These are phyloP conservation scores for Patella depressa DNA, from an alignment of 2,888 invertebrate species.

Conservation along the genomic window DNA sequence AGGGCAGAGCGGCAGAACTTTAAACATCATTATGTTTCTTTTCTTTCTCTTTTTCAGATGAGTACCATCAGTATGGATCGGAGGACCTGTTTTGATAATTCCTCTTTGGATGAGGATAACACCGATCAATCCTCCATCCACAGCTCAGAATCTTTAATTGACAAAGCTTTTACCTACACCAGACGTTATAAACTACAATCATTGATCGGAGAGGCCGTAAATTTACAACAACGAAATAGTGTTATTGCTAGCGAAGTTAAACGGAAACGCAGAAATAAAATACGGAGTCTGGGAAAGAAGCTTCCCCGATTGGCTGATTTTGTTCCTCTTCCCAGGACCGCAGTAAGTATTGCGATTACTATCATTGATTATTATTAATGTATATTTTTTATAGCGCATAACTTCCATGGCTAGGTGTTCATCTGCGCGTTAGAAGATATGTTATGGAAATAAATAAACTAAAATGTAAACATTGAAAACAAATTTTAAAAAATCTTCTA, in stretches of 20 bases:
- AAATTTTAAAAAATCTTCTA: no score
- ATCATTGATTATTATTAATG: no score
- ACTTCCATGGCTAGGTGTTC: no score
- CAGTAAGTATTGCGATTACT: not conserved
- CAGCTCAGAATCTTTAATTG: not conserved
- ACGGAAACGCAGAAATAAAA: not conserved
- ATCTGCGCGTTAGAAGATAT: no score
- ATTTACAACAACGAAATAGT: not conserved
- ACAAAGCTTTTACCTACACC: constrained; percentile 1
- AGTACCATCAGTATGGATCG: no score
- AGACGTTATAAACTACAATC: not conserved
- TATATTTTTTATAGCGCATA: no score
- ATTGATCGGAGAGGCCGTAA: not conserved
- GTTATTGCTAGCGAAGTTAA: not conserved
- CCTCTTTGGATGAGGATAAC: not conserved
- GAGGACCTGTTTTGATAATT: not conserved
- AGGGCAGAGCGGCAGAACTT: no score
- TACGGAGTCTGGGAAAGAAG: not conserved
- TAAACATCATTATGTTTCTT: no score
- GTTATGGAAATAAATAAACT: no score
- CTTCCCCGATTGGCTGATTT: not conserved
- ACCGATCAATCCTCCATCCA: not conserved
- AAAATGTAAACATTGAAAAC: no score
- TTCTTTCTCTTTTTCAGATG: no score
- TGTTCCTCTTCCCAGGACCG: not conserved